phyloP scores from a whole-genome alignment of 1,140 invertebrate species.

The Adoxophyes honmai region DNA sequence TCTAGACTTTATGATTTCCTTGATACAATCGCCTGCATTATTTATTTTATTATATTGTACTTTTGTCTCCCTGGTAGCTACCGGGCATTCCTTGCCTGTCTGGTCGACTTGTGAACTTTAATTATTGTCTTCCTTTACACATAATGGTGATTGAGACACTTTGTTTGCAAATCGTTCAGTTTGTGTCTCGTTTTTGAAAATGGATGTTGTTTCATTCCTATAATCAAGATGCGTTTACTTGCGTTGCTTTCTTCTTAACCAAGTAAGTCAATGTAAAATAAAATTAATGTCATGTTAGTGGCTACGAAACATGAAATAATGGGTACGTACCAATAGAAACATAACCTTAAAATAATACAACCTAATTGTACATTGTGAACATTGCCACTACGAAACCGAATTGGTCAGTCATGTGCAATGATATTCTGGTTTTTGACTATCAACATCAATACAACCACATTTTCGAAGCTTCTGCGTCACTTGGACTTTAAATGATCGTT shows the following conservation, averaged over 20 bases:
- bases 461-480: constrained; percentile 11
- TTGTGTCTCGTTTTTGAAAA: too few relatives aligned
- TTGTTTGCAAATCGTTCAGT: neutral
- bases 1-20: constrained; percentile 15
- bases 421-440: constrained; percentile 23
- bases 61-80: neutral
- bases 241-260: too few relatives aligned
- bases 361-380: neutral
- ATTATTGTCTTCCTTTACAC: too few relatives aligned
- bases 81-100: neutral
- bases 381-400: neutral
- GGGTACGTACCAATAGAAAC: too few relatives aligned
- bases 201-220: too few relatives aligned
- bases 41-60: constrained; percentile 11
- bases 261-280: too few relatives aligned
- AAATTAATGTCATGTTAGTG: too few relatives aligned
- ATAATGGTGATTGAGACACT: too few relatives aligned
- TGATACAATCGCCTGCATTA: constrained; percentile 4
- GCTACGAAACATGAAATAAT: too few relatives aligned
- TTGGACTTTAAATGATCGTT: neutral
- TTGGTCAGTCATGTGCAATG: constrained; percentile 22
- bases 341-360: too few relatives aligned
- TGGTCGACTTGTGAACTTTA: too few relatives aligned
- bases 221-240: too few relatives aligned
- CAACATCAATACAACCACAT: constrained; percentile 25